phyloP scores from a whole-genome alignment of 1,140 invertebrate species.

The Drosophila athabasca region DNA sequence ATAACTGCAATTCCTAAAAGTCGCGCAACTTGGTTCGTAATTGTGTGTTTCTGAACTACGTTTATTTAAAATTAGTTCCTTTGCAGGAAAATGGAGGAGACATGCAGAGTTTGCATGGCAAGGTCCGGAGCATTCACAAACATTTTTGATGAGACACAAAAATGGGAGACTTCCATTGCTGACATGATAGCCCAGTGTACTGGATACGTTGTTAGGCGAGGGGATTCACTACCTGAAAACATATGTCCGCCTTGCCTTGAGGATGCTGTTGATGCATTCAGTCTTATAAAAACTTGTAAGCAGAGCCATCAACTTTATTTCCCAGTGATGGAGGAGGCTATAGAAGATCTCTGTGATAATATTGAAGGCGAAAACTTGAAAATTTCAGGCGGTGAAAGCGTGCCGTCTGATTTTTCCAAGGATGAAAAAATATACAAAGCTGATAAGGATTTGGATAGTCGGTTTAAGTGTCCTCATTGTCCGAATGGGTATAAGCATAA shows the following conservation, averaged over 20 bases:
- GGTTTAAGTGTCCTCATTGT: too few species aligned
- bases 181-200: conserved; percentile 2
- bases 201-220: neutral
- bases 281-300: neutral
- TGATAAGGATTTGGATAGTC: too few species aligned
- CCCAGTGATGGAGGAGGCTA: too few species aligned
- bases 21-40: too few species aligned
- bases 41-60: too few species aligned
- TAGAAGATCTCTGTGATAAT: too few species aligned
- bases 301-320: neutral
- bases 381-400: too few species aligned
- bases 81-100: neutral
- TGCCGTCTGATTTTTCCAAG: too few species aligned
- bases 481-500: too few species aligned
- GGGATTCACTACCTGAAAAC: neutral
- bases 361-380: too few species aligned
- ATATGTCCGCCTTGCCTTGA: neutral
- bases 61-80: neutral
- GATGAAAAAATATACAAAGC: too few species aligned
- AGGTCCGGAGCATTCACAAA: neutral
- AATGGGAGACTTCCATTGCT: neutral
- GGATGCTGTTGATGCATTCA: neutral
- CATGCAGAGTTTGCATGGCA: neutral
- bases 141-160: neutral
- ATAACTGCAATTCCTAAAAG: too few species aligned